phyloP scores from a whole-genome alignment of 2,888 invertebrate species.

The Disparrhopalites patrizii region DNA sequence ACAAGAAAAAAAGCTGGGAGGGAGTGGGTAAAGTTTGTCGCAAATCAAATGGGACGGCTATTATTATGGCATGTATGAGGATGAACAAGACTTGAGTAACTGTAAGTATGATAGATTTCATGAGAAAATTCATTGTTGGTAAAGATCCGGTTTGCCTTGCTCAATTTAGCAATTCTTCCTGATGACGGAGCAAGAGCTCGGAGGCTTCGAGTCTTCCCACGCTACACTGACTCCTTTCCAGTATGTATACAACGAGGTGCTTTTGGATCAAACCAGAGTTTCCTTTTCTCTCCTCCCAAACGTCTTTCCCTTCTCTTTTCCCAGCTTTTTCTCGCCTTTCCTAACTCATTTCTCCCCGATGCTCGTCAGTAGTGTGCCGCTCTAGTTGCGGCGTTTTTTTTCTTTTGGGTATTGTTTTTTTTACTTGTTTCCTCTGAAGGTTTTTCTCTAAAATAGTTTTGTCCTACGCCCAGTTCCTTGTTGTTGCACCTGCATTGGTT shows the following conservation, averaged over 20 bases:
- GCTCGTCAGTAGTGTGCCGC: too few relatives aligned
- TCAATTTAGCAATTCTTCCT: slow-evolving; percentile 37
- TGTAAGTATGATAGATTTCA: slow-evolving; percentile 27
- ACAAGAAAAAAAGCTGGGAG: not conserved
- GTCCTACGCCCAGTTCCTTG: too few relatives aligned
- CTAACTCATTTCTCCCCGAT: not conserved
- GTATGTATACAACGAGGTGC: not conserved
- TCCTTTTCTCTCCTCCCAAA: slow-evolving; percentile 1
- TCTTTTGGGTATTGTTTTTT: too few relatives aligned
- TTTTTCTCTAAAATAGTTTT: too few relatives aligned
- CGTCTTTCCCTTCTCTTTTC: slow-evolving; percentile 12
- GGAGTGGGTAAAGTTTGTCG: not conserved
- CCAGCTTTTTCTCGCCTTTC: not conserved
- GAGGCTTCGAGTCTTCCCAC: slow-evolving; percentile 10
- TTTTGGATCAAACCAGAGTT: slow-evolving; percentile 11
- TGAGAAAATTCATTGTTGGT: slow-evolving; percentile 29
- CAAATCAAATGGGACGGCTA: not conserved
- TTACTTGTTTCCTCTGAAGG: too few relatives aligned
- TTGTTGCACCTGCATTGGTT: too few relatives aligned
- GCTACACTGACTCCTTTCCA: slow-evolving; percentile 14
- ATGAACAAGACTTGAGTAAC: slow-evolving; percentile 8
- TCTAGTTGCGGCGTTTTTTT: too few relatives aligned
- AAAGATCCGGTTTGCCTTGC: slow-evolving; percentile 30
- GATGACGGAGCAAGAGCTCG: slow-evolving; percentile 4
- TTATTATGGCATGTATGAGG: not conserved